Conservation (phyloP, 2,888 invertebrate genomes). For the Danaus chrysippus region DNA sequence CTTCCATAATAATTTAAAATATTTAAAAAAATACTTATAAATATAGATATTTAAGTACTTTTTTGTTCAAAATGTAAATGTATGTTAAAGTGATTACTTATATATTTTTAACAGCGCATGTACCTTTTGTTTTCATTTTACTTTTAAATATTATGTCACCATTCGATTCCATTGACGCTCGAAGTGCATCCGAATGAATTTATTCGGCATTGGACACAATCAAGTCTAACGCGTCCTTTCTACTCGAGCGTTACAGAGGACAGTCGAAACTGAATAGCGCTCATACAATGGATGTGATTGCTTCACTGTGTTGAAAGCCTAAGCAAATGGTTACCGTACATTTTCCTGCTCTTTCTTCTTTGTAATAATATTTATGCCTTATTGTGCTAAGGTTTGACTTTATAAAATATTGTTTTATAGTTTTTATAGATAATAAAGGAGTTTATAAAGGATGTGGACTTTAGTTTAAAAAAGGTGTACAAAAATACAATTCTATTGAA, state of each 20-base stretch:
- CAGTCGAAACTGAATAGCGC: constrained; percentile 11
- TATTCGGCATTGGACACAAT: constrained; percentile 37
- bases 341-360: not conserved
- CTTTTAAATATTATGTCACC: not conserved
- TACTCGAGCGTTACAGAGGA: constrained; percentile 23
- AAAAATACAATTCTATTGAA: too few species aligned
- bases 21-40: too few species aligned
- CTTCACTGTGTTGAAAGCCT: not conserved
- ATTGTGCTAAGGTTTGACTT: not conserved
- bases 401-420: too few species aligned
- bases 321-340: not conserved
- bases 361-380: not conserved
- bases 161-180: constrained; percentile 33
- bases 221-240: constrained; percentile 23
- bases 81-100: too few species aligned
- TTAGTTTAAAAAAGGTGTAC: too few species aligned
- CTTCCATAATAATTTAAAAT: too few species aligned
- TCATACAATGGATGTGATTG: constrained; percentile 6
- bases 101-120: too few species aligned
- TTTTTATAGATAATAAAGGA: too few species aligned
- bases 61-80: too few species aligned
- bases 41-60: too few species aligned
- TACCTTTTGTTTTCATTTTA: not conserved
- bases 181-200: constrained; percentile 40
- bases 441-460: too few species aligned